These are phyloP conservation scores for Aelia acuminata DNA, from an alignment of 2,888 invertebrate species.

Conservation along the genomic window DNA sequence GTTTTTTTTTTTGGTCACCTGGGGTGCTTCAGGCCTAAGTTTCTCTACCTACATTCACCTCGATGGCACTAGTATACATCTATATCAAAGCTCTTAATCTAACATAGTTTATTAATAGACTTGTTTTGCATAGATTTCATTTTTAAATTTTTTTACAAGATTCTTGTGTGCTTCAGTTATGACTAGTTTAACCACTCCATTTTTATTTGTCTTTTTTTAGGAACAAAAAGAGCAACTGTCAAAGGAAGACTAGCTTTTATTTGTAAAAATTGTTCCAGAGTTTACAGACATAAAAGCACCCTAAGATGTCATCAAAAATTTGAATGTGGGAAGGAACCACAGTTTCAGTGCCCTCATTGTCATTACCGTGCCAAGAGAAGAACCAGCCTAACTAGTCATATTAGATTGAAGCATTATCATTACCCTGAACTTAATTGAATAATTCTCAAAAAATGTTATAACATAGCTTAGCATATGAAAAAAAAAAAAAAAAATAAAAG, in stretches of 20 bases:
- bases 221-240: background rate
- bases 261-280: constrained; percentile 66
- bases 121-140: background rate
- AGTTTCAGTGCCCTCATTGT: constrained; percentile 65
- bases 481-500: too few species aligned
- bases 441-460: background rate
- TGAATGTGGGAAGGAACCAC: constrained; percentile 71
- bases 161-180: background rate
- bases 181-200: background rate
- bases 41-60: too few species aligned
- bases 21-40: too few species aligned
- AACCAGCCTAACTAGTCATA: constrained; percentile 60
- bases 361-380: constrained; percentile 63
- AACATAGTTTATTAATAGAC: background rate
- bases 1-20: too few species aligned
- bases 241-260: background rate
- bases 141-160: background rate
- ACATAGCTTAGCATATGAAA: background rate
- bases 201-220: constrained; percentile 14
- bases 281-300: constrained; percentile 70
- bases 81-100: background rate
- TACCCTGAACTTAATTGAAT: constrained; percentile 27
- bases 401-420: constrained; percentile 59
- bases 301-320: constrained; percentile 70
- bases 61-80: too few species aligned